Percentiles rank a stretch among this genome's conserved stretches.
Conservation (phyloP, 2,888 invertebrate species). For the Eurytoma adleriae region DNA sequence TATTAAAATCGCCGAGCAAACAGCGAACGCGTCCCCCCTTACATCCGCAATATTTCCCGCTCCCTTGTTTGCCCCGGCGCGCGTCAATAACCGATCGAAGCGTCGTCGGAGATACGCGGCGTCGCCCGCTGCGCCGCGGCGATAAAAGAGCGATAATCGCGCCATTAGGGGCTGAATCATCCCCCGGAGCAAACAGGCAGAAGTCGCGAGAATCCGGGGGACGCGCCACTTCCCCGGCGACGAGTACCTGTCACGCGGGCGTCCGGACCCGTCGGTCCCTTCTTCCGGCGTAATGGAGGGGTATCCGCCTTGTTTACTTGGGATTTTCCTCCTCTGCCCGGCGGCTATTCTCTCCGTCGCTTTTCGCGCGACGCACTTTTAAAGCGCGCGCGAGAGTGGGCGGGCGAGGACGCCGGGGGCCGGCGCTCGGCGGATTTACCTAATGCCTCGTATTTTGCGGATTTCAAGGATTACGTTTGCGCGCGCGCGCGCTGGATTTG, state of each 20-base stretch:
- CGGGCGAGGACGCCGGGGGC: conserved; percentile 2
- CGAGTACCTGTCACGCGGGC: conserved; percentile 42
- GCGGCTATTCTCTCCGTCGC: not conserved
- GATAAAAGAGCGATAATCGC: conserved; percentile 42
- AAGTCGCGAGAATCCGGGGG: no score
- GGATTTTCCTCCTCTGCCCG: conserved; percentile 10
- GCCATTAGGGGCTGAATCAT: conserved; percentile 30
- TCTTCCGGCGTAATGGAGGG: not conserved
- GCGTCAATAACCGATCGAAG: no score
- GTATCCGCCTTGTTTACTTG: conserved; percentile 39
- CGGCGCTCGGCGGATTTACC: not conserved
- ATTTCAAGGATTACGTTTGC: not conserved
- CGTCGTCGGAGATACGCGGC: not conserved
- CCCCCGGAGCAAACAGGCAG: not conserved
- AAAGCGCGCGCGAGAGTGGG: conserved; percentile 2
- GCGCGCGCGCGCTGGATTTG: not conserved
- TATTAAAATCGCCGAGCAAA: conserved; percentile 44
- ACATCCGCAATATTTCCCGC: not conserved
- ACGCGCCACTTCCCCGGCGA: no score
- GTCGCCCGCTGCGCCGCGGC: conserved; percentile 10
- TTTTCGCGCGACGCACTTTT: conserved; percentile 20
- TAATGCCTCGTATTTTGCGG: conserved; percentile 25
- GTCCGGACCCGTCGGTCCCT: conserved; percentile 4
- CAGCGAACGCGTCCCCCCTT: conserved; percentile 20
- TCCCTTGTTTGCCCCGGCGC: not conserved